These are phyloP conservation scores for Halesus radiatus DNA, from an alignment of 1,140 invertebrate genomes.

Conservation along the genomic window DNA sequence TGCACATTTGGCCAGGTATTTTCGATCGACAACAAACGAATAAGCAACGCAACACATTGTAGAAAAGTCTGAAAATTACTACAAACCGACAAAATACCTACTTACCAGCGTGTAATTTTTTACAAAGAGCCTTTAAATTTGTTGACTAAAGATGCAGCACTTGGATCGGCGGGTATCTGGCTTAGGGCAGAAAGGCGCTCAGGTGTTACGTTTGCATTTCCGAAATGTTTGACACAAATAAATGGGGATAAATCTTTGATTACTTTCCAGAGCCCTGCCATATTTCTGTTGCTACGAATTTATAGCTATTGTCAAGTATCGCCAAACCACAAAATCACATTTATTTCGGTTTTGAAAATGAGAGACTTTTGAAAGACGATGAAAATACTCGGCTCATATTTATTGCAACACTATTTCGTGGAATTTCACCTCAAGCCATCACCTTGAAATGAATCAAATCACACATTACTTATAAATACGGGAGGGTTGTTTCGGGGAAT, in stretches of 20 bases:
- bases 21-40: background rate
- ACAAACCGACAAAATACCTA: too few species aligned
- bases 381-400: too few species aligned
- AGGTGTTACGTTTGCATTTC: slow-evolving; percentile 42
- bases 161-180: background rate
- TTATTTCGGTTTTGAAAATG: background rate
- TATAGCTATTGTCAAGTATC: background rate
- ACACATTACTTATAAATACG: too few species aligned
- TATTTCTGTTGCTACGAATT: background rate
- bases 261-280: slow-evolving; percentile 10
- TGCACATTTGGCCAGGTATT: slow-evolving; percentile 34
- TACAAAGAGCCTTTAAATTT: slow-evolving; percentile 7
- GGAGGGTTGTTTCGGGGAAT: too few species aligned
- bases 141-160: background rate
- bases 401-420: too few species aligned
- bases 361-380: too few species aligned
- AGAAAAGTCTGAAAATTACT: background rate
- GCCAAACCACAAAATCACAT: background rate
- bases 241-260: slow-evolving; percentile 42
- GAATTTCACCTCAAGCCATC: too few species aligned
- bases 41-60: background rate
- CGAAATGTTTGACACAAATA: slow-evolving; percentile 52
- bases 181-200: slow-evolving; percentile 43
- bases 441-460: too few species aligned
- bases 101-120: background rate